Evolutionary conservation across 2,888 invertebrate species (phyloP).

Genomic region (Eupithecia subumbrata): DNA sequence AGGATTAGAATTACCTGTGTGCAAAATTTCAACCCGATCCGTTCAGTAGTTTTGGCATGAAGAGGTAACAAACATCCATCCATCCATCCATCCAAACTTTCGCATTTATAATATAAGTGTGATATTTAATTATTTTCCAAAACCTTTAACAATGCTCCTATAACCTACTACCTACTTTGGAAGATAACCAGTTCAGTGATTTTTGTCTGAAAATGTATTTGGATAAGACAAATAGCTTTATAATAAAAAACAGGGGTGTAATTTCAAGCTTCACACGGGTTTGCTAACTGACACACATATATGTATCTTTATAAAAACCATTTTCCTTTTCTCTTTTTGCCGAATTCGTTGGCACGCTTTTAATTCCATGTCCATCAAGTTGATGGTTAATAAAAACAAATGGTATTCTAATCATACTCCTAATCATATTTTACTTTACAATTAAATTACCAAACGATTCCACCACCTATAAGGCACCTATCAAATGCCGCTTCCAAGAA

Average conservation of each 20-base stretch:
- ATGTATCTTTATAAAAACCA: neutral
- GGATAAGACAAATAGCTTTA: neutral
- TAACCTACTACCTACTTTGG: neutral
- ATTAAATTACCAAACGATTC: slow-evolving; percentile 24
- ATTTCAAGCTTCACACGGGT: neutral
- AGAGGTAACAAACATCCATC: too few species aligned
- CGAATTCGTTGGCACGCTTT: neutral
- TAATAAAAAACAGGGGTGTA: neutral
- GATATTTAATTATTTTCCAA: too few species aligned
- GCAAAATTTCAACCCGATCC: too few species aligned
- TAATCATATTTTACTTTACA: slow-evolving; percentile 28
- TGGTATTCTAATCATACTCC: neutral
- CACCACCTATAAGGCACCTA: slow-evolving; percentile 29
- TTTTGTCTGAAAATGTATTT: neutral
- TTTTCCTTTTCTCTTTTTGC: neutral
- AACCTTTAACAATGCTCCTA: neutral
- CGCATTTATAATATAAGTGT: too few species aligned
- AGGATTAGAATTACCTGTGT: too few species aligned
- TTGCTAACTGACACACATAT: neutral
- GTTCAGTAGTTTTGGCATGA: too few species aligned
- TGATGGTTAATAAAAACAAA: slow-evolving; percentile 8
- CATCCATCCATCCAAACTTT: too few species aligned
- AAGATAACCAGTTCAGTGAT: neutral
- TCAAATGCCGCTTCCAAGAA: slow-evolving; percentile 35
- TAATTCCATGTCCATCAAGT: slow-evolving; percentile 18